phyloP scores from a whole-genome alignment of 2,888 invertebrate species.

The Cancer borealis region DNA sequence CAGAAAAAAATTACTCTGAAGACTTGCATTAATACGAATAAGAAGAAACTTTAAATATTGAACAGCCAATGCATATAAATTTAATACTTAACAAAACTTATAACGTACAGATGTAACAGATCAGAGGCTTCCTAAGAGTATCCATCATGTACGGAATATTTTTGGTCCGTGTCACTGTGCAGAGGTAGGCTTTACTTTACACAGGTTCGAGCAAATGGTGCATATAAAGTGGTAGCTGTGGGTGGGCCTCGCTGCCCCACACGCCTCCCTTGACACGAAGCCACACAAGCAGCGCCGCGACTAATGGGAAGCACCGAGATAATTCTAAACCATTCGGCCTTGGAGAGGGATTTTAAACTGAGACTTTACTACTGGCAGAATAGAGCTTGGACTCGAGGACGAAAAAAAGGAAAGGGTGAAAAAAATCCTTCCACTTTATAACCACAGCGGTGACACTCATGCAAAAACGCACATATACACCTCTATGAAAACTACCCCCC shows the following conservation, averaged over 20 bases:
- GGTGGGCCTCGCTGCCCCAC: background rate
- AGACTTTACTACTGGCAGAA: background rate
- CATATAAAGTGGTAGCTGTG: constrained; percentile 13
- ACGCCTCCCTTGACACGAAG: constrained; percentile 7
- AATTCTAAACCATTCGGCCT: constrained; percentile 6
- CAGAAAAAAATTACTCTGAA: background rate
- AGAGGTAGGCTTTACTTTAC: background rate
- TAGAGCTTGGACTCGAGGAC: background rate
- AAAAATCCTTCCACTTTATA: background rate
- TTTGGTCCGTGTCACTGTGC: background rate
- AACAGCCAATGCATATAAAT: too few species aligned
- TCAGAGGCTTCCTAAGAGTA: too few species aligned
- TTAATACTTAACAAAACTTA: too few species aligned
- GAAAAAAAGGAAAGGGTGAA: background rate
- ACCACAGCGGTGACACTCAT: background rate
- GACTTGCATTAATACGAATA: background rate
- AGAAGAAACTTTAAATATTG: background rate
- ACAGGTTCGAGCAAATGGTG: background rate
- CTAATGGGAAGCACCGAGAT: background rate
- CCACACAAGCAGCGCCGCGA: background rate
- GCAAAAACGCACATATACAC: background rate
- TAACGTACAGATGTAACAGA: too few species aligned
- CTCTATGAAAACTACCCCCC: background rate
- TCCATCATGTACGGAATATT: background rate
- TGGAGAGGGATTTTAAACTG: background rate